phyloP scores from a whole-genome alignment of 2,797 vertebrate species.

The Sternarchorhynchus goeldii region DNA sequence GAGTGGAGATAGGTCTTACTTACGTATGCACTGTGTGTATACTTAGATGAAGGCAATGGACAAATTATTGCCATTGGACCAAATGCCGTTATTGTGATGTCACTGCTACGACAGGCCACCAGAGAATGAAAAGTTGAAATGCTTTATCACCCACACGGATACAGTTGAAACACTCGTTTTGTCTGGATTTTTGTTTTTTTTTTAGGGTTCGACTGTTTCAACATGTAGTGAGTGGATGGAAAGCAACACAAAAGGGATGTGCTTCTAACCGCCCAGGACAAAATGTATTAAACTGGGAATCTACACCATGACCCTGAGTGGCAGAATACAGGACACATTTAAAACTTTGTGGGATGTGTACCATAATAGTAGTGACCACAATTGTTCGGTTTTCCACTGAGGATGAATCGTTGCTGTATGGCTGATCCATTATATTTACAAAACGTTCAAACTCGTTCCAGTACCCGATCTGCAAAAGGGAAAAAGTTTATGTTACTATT shows the following conservation, averaged over 20 bases:
- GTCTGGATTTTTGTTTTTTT: conserved; percentile 28
- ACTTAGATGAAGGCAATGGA: conserved; percentile 76
- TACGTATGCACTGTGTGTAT: conserved; percentile 77
- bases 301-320: conserved; percentile 86
- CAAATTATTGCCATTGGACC: conserved; percentile 74
- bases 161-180: conserved; percentile 82
- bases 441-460: conserved; percentile 98
- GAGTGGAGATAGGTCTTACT: conserved; percentile 80
- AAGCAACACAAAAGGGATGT: conserved; percentile 84
- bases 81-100: conserved; percentile 84
- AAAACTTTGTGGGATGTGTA: conserved; percentile 88
- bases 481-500: conserved; percentile 60
- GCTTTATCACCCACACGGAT: conserved; percentile 85
- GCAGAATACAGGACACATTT: conserved; percentile 84
- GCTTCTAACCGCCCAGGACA: conserved; percentile 86
- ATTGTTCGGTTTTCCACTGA: conserved; percentile 99
- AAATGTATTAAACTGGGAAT: conserved; percentile 81
- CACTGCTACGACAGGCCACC: conserved; percentile 89
- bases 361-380: conserved; percentile 99
- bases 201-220: conserved; percentile 77
- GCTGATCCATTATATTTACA: conserved; percentile 92
- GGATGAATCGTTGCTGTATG: conserved; percentile 89
- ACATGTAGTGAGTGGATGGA: conserved; percentile 84
- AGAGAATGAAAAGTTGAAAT: conserved; percentile 83
- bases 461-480: conserved; percentile 90